phyloP scores from a whole-genome alignment of 1,140 invertebrate species.

The Eriosoma lanigerum region DNA sequence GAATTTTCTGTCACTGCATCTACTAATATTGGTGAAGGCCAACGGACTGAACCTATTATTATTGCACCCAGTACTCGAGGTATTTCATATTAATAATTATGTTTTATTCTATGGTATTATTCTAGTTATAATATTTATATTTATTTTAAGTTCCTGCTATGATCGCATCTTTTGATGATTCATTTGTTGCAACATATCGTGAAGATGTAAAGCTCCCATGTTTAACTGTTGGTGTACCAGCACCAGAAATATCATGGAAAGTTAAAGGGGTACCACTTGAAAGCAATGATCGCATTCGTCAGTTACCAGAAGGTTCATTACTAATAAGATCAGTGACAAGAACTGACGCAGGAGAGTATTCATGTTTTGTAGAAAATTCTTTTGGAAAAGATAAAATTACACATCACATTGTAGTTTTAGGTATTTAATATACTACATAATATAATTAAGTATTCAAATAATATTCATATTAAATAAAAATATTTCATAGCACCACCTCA shows the following conservation, averaged over 20 bases:
- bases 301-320: slow-evolving; percentile 85
- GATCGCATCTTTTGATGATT: slow-evolving; percentile 89
- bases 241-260: slow-evolving; percentile 87
- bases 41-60: slow-evolving; percentile 80
- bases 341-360: slow-evolving; percentile 86
- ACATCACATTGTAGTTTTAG: slow-evolving; percentile 82
- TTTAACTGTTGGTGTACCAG: slow-evolving; percentile 83
- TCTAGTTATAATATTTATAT: slow-evolving; percentile 39
- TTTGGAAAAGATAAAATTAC: slow-evolving; percentile 90
- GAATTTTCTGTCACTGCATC: slow-evolving; percentile 94
- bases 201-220: slow-evolving; percentile 90
- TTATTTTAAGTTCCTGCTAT: slow-evolving; percentile 78
- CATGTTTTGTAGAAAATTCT: slow-evolving; percentile 88
- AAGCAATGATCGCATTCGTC: slow-evolving; percentile 74
- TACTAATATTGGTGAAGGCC: slow-evolving; percentile 89
- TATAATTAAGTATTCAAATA: background rate
- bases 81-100: slow-evolving; percentile 57
- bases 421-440: slow-evolving; percentile 60
- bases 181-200: slow-evolving; percentile 84
- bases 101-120: background rate
- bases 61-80: slow-evolving; percentile 80
- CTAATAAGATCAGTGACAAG: slow-evolving; percentile 85
- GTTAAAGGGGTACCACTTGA: slow-evolving; percentile 68
- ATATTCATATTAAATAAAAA: background rate
- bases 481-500: slow-evolving; percentile 73